These are phyloP conservation scores for Diplodus puntazzo DNA, from an alignment of 2,797 vertebrate genomes.

Conservation along the genomic window DNA sequence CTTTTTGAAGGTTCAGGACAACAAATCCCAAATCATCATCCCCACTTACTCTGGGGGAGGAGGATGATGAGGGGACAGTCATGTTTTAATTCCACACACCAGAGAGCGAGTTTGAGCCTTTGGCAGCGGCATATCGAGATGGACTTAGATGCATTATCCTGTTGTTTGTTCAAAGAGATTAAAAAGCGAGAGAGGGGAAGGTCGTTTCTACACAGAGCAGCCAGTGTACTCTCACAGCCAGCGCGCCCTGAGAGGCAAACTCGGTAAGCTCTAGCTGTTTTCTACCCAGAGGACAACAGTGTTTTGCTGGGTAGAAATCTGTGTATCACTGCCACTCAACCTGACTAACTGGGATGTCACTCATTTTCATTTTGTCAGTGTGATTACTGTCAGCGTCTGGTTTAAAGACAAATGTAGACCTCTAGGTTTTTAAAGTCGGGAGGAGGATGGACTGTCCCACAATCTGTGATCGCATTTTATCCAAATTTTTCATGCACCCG, in stretches of 20 bases:
- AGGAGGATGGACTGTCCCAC: background rate
- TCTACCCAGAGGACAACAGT: background rate
- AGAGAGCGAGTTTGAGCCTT: constrained; percentile 1
- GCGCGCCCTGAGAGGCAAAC: background rate
- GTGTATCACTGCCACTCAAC: background rate
- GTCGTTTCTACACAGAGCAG: background rate
- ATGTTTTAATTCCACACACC: constrained; percentile 9
- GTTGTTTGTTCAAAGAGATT: constrained; percentile 22
- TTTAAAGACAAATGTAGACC: background rate
- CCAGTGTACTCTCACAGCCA: background rate
- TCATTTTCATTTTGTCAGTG: background rate
- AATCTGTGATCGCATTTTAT: background rate
- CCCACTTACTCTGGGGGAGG: background rate
- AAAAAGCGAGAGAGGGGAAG: background rate
- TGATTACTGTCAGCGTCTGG: background rate
- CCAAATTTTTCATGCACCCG: too few species aligned
- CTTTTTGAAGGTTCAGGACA: background rate
- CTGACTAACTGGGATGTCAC: too few species aligned
- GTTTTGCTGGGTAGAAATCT: background rate
- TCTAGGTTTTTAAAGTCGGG: background rate
- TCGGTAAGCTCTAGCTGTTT: background rate
- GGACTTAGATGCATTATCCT: constrained; percentile 18
- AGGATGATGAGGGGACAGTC: background rate
- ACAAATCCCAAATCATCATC: background rate
- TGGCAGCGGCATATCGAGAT: background rate